Evolutionary conservation across 1,140 invertebrate genomes (phyloP).

Genomic region (Nephotettix cincticeps): DNA sequence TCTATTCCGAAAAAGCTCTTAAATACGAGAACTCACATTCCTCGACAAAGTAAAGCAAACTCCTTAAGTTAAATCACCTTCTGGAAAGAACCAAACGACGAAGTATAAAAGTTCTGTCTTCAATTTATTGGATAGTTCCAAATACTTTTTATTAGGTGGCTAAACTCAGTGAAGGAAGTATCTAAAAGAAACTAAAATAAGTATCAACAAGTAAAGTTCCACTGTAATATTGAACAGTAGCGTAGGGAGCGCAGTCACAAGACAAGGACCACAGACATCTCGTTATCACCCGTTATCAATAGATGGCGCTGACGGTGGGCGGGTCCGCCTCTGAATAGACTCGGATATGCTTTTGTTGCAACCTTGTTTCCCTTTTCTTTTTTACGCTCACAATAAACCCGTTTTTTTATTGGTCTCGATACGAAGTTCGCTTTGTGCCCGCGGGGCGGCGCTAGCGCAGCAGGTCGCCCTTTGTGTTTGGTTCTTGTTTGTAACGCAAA

Average conservation of each 20-base stretch:
- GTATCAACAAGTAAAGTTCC: no score
- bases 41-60: no score
- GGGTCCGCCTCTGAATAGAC: background rate
- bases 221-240: no score
- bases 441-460: background rate
- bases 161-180: no score
- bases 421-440: background rate
- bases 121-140: no score
- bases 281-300: slow-evolving; percentile 13
- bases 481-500: slow-evolving; percentile 1
- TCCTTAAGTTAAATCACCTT: no score
- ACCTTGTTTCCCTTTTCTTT: background rate
- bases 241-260: background rate
- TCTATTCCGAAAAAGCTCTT: no score
- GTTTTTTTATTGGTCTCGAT: background rate
- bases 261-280: background rate
- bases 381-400: slow-evolving; percentile 12
- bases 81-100: no score
- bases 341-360: slow-evolving; percentile 6
- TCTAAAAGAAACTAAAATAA: no score
- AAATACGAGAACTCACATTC: no score
- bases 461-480: slow-evolving; percentile 7
- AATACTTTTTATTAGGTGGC: no score
- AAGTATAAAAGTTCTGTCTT: no score
- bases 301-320: slow-evolving; percentile 7